phyloP scores from a whole-genome alignment of 2,888 invertebrate genomes.

The Thecocarcelia acutangulata region DNA sequence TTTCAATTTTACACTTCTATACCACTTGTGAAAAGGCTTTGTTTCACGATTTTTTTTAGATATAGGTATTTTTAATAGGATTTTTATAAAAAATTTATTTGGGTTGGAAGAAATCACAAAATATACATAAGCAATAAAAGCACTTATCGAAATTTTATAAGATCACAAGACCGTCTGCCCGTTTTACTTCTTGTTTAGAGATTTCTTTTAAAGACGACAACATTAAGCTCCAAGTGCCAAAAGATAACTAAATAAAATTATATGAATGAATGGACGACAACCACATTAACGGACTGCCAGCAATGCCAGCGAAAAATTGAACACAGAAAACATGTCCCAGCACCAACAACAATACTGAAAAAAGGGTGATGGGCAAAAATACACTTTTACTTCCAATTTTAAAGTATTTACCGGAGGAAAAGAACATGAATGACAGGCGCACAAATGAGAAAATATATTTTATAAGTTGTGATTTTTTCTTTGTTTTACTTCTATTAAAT shows the following conservation, averaged over 20 bases:
- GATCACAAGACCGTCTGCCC: conserved; percentile 26
- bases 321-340: conserved; percentile 12
- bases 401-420: conserved; percentile 37
- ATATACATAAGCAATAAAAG: not conserved
- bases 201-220: conserved; percentile 24
- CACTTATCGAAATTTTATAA: conserved; percentile 30
- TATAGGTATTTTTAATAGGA: no score
- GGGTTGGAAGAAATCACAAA: not conserved
- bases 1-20: no score
- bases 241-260: conserved; percentile 56
- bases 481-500: conserved; percentile 8
- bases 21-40: no score
- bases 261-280: conserved; percentile 55
- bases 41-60: no score
- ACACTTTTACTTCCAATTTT: not conserved
- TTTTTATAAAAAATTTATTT: no score
- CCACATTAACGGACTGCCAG: conserved; percentile 22
- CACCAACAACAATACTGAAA: conserved; percentile 19
- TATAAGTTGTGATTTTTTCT: conserved; percentile 7
- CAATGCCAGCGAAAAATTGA: conserved; percentile 30
- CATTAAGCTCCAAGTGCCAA: conserved; percentile 57
- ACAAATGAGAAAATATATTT: conserved; percentile 19
- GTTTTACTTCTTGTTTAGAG: not conserved
- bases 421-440: conserved; percentile 54
- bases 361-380: conserved; percentile 14